Evolutionary conservation across 1,140 invertebrate genomes (phyloP), one percentile per base, ranked within the genome.

Genomic region (Scaptomyza hsui): DNA sequence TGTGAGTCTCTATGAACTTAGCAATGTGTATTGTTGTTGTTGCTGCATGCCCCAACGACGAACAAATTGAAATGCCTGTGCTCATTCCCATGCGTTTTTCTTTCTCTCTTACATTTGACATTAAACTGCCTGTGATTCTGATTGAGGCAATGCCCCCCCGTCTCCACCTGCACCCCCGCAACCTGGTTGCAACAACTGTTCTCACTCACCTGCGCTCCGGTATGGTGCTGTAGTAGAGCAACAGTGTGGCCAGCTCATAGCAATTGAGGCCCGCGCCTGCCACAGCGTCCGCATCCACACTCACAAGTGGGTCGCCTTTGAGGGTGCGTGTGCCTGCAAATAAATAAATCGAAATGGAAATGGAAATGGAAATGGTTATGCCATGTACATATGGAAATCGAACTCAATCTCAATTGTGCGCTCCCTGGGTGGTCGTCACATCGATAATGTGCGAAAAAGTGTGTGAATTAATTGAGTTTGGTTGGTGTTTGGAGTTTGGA

Each of bases 141-240:
- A 78, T 71, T 78, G 60, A 62, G 62, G 37, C 44, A 56, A 56
- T 48, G 9, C 35, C 21, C 19, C 35, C 21, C 19, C 42, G 32
- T 3, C 52, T 10, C 19, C 29, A 2, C 57, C 29, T 21, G 52
- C 19, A 45, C 37, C 9, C 2, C n/a, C n/a, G 7, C 19, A 24
- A 7, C 19, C n/a, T 44, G 3, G 21, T 44, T 4, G 19, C 15
- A 2, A 4, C 10, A n/a, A n/a, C n/a, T n/a, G n/a, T 35, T 3
- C 19, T 51, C 6, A 88, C 91, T 93, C 91, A 94, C 93, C 92
- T 86, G 70, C 82, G 92, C 52, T 91, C 85, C 16, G 93, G 92
- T 77, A 94, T 92, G 37, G 93, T 92, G 47, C 92, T 92, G 86
- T 93, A 94, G 91, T 93, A 94, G 51, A 94, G 88, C 45, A 94